Percentiles rank a stretch among this genome's conserved stretches.
phyloP scores from a whole-genome alignment of 2,113 vertebrate genomes.

The Epinephelus fuscoguttatus region DNA sequence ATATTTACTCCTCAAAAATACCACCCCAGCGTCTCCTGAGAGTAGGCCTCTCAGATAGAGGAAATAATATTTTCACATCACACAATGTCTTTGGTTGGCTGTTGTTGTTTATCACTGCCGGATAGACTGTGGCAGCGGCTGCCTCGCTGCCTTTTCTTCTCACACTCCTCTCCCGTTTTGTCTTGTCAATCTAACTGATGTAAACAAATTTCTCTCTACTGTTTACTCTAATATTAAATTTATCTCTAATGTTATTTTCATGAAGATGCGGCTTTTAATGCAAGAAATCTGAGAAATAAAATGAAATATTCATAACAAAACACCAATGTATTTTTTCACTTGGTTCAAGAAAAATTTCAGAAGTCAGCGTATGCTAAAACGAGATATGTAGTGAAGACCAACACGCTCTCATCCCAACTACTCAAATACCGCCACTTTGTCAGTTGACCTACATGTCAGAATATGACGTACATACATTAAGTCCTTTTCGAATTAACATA shows the following conservation, averaged over 20 bases:
- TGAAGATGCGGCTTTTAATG: neutral
- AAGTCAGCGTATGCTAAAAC: no score
- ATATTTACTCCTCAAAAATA: slow-evolving; percentile 37
- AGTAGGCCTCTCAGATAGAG: slow-evolving; percentile 30
- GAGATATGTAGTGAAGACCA: no score
- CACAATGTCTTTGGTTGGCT: slow-evolving; percentile 27
- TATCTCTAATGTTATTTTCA: neutral
- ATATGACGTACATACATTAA: no score
- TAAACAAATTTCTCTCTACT: slow-evolving; percentile 7
- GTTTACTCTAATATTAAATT: neutral
- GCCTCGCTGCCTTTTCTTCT: slow-evolving; percentile 19
- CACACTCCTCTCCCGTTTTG: neutral
- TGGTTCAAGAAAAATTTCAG: neutral
- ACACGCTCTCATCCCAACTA: no score
- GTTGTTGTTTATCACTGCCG: slow-evolving; percentile 40
- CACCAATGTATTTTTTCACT: neutral
- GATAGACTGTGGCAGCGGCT: neutral
- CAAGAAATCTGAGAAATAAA: neutral
- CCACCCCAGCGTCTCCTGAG: slow-evolving; percentile 37
- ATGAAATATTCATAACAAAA: neutral
- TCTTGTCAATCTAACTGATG: slow-evolving; percentile 19
- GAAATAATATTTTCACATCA: slow-evolving; percentile 41
- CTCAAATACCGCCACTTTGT: no score
- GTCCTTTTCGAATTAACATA: no score
- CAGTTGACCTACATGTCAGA: no score